These are phyloP conservation scores for Unio pictorum DNA, from an alignment of 2,888 invertebrate genomes.

Conservation along the genomic window DNA sequence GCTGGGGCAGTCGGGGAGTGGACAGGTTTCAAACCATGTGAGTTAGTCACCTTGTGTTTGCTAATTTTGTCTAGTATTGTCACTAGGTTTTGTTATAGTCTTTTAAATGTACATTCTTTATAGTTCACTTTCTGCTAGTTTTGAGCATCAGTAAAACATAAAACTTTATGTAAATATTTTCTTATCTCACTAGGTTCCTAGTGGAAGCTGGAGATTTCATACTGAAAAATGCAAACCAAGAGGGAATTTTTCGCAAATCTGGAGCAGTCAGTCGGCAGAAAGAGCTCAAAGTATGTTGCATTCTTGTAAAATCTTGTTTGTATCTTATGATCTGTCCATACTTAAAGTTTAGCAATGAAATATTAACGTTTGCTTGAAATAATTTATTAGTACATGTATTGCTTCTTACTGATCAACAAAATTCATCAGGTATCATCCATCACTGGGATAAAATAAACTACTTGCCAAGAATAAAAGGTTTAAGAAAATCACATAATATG, in stretches of 20 bases:
- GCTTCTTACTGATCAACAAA: neutral
- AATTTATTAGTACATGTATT: neutral
- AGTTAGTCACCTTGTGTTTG: no score
- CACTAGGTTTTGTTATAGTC: no score
- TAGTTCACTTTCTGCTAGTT: no score
- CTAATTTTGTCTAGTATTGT: no score
- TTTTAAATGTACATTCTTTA: no score
- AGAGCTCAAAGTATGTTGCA: conserved; percentile 80
- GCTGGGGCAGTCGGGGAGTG: no score
- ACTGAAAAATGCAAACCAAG: conserved; percentile 79
- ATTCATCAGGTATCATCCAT: neutral
- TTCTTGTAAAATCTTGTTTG: neutral
- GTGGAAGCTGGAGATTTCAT: conserved; percentile 64
- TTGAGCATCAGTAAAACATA: no score
- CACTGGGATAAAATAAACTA: no score
- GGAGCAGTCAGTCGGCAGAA: conserved; percentile 87
- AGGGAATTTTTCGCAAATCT: conserved; percentile 91
- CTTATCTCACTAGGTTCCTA: conserved; percentile 47
- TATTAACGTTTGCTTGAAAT: neutral
- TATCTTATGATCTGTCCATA: neutral
- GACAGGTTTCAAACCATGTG: no score
- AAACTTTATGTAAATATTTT: no score
- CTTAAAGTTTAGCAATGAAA: neutral
- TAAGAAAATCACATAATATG: no score
- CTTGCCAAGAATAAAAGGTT: no score